Base-by-base conservation (phyloP, 2,888 invertebrate species). In the Leptura quadrifasciata region DNA sequence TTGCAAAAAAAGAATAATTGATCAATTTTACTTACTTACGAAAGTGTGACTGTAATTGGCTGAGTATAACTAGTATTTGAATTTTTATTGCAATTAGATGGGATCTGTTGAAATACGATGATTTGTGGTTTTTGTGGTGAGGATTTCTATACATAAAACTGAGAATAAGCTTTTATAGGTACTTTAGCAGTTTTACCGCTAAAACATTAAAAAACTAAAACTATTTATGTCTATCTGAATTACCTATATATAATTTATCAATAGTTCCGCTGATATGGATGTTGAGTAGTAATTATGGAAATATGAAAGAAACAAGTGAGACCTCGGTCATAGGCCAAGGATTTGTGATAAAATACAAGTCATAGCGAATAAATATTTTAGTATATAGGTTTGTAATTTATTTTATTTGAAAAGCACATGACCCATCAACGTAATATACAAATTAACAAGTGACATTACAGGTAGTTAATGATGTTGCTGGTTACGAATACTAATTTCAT, bases 111-210 rank as follows among this genome's bases (percentile, higher is more conserved):
- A 68, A 68, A 68, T 55, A 55, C 6, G 68, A 55, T 68, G 31
- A 68, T 18, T 47, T 68, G 68, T 57, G 68, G 68, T 68, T 15
- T 55, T 39, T 68, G 68, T 27, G 68, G 68, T 17, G 15, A 55
- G 27, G 12, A 55, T 18, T 21, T 68, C 9, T 18, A 67, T 55
- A 54, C 6, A 68, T 54, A 68, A 68, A 21, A 31, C 55, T 8
- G 8, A 21, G 21, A 21, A 57, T 20, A 21, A 21, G 39, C 2
- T 35, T 63, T 39, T 31, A 9, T 10, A n/a, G n/a, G n/a, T n/a
- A 18, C 17, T 31, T 18, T 63, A 39, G 63, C 2, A 35, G 60
- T 60, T 60, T 60, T 2, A 27, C 27, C 21, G n/a, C 31, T 60
- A 17, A 17, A 31, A 18, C 31, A 8, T 8, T 35, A 63, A 63